Evolutionary conservation across 92 coral and sea anemone species (phyloP).

Genomic region (Anthopleura xanthogrammica): DNA sequence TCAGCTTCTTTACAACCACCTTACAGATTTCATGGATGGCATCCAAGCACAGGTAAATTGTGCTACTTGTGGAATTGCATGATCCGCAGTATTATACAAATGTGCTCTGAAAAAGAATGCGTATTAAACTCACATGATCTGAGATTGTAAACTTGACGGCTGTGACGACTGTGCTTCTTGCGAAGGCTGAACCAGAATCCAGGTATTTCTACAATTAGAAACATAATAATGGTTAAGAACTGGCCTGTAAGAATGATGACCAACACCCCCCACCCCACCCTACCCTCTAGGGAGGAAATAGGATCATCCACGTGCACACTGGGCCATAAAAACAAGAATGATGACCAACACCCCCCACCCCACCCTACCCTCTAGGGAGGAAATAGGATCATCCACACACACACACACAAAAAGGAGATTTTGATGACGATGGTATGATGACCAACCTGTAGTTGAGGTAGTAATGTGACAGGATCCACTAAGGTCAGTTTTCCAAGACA

Average conservation of each 20-base stretch:
- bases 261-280: too few relatives aligned
- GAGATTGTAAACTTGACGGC: conserved; percentile 97
- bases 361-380: too few relatives aligned
- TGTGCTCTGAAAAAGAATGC: neutral
- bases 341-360: too few relatives aligned
- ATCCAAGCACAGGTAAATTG: neutral
- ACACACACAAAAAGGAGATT: conserved; percentile 75
- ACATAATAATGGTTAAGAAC: neutral
- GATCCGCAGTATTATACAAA: too few relatives aligned
- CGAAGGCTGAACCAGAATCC: conserved; percentile 87
- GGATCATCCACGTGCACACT: too few relatives aligned
- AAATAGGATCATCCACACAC: conserved; percentile 81
- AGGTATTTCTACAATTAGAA: conserved; percentile 58
- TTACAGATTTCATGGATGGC: neutral
- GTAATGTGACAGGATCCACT: conserved; percentile 84
- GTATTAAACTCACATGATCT: conserved; percentile 70
- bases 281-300: too few relatives aligned
- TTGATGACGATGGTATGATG: conserved; percentile 1
- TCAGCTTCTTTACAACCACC: too few relatives aligned
- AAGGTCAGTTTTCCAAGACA: conserved; percentile 96
- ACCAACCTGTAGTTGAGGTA: conserved; percentile 83
- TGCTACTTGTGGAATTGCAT: neutral
- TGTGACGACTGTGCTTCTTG: conserved; percentile 96
- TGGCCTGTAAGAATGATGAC: too few relatives aligned
- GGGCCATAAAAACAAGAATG: too few relatives aligned